phyloP scores from a whole-genome alignment of 2,888 invertebrate species.

The Amblyjoppa fuscipennis region DNA sequence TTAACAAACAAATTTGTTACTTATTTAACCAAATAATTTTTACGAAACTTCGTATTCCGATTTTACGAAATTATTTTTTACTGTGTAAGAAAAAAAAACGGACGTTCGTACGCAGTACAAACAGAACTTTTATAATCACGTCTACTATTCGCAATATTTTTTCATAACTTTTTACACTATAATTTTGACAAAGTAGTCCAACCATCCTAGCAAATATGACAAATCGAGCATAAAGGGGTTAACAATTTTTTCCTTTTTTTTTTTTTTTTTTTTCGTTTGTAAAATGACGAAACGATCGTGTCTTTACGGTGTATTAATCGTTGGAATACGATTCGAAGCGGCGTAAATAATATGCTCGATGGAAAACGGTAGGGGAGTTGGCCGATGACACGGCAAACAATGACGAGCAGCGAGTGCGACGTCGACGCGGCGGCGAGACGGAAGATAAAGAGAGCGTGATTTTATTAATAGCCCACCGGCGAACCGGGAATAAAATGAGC shows the following conservation, averaged over 20 bases:
- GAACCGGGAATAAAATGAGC: constrained; percentile 76
- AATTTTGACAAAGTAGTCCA: no score
- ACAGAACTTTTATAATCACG: neutral
- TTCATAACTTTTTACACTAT: no score
- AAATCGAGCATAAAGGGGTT: no score
- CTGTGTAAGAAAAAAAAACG: neutral
- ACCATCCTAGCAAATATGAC: no score
- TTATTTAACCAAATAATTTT: no score
- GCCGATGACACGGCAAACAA: constrained; percentile 25
- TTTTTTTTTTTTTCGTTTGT: neutral
- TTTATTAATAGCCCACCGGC: constrained; percentile 70
- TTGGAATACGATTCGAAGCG: neutral
- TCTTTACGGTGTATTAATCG: neutral
- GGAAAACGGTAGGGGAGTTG: neutral
- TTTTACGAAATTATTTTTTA: no score
- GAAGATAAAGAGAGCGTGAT: constrained; percentile 55
- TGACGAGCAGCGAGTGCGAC: constrained; percentile 16
- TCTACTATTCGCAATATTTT: no score
- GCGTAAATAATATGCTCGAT: neutral
- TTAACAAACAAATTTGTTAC: no score
- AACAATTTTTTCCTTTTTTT: neutral
- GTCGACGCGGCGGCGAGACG: constrained; percentile 31
- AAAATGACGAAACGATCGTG: no score
- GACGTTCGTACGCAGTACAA: neutral
- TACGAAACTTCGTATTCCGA: no score